Base-by-base conservation (phyloP, 2,113 vertebrate species). In the Oreochromis niloticus region DNA sequence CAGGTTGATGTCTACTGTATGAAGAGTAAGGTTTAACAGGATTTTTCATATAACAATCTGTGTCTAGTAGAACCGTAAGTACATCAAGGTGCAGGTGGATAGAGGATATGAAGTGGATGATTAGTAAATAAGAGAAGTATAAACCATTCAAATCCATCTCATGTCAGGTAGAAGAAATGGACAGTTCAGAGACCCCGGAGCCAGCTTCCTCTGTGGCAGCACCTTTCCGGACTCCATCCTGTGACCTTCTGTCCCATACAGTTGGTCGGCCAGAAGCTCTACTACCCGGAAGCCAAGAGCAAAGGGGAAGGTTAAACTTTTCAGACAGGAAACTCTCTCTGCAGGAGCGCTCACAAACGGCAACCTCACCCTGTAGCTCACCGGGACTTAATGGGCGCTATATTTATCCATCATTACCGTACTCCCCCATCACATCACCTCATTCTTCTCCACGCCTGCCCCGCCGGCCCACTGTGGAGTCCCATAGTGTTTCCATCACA, bases 401-500 rank as follows among this genome's bases (percentile, higher is more conserved):
- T 87, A 96, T 98, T 91, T 97, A 97, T 90, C 97, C 97, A 0
- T 97, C 97, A 4, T 95, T 98, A 11, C 97, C 97, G 2, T 97
- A 97, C 94, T 99, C 98, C 0, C 98, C 98, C 0, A 96, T 98
- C 84, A 97, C 97, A 0, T 99, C 98, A 4, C 98, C 98, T 0
- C 98, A 99, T 93, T 98, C 98, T 1, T 99, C 98, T 5, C 98
- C 99, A 0, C 97, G 98, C 39, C 92, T 99, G 91, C 98, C 98
- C 0, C 97, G 98, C 59, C 91, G 98, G 59, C 98, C 98, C 0
- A 99, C 99, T 0, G 98, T 99, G 89, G 98, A 99, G 93, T 99
- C 98, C 0, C 97, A 99, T 95, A 96, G 98, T 0, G 99, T 99
- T 78, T 99, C 98, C 82, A 99, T 99, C 96, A 99, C 97, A 0